Percentiles rank a stretch among this genome's conserved stretches.
Conservation (phyloP, 2,888 invertebrate genomes). For the Hoplodrina ambigua region DNA sequence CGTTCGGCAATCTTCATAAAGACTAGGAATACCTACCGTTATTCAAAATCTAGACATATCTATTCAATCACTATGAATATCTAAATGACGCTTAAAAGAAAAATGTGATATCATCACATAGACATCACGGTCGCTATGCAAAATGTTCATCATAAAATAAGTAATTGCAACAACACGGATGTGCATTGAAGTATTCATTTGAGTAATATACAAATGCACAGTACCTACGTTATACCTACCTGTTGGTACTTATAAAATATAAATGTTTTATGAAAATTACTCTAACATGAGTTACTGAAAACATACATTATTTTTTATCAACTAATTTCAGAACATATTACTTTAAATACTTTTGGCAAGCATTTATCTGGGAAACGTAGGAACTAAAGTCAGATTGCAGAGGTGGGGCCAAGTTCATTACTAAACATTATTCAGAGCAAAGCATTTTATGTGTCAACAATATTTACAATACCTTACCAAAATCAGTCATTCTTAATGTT, state of each 20-base stretch:
- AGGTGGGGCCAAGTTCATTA: background rate
- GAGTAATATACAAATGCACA: background rate
- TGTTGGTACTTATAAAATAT: background rate
- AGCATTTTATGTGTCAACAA: background rate
- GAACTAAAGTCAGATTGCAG: background rate
- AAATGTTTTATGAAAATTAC: background rate
- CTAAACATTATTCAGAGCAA: background rate
- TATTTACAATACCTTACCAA: background rate
- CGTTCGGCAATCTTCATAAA: background rate
- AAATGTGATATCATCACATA: slow-evolving; percentile 41
- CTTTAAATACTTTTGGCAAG: too few relatives aligned
- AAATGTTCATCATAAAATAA: slow-evolving; percentile 19
- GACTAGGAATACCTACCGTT: background rate
- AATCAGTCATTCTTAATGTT: slow-evolving; percentile 5
- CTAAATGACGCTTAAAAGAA: slow-evolving; percentile 3
- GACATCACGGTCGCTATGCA: slow-evolving; percentile 1
- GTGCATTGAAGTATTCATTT: slow-evolving; percentile 2
- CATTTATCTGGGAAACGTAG: too few relatives aligned
- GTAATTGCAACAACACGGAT: slow-evolving; percentile 31
- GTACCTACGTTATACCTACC: too few relatives aligned
- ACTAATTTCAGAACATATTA: too few relatives aligned
- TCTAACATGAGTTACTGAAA: background rate
- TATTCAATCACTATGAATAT: background rate
- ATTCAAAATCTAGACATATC: background rate
- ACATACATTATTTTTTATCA: too few relatives aligned